Percentiles rank a stretch among this genome's conserved stretches.
These are phyloP conservation scores for Panulirus ornatus DNA, from an alignment of 1,140 invertebrate genomes.

Conservation along the genomic window DNA sequence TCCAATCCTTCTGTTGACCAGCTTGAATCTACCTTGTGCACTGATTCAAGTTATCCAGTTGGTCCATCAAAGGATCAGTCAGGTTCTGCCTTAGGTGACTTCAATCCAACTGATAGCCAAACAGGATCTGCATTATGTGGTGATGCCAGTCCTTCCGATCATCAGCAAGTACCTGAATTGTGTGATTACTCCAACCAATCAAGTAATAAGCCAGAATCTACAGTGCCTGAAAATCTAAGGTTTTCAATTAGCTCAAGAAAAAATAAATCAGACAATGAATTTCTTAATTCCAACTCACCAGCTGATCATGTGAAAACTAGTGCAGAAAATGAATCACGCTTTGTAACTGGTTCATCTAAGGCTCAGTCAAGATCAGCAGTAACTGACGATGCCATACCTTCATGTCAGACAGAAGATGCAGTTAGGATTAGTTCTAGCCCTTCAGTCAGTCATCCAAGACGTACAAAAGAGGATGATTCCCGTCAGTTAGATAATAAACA, in stretches of 20 bases:
- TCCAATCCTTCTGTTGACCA: conserved; percentile 30
- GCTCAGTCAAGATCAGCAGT: background rate
- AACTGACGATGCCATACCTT: background rate
- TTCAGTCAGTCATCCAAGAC: background rate
- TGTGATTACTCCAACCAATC: background rate
- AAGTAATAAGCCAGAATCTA: background rate
- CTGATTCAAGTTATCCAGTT: background rate
- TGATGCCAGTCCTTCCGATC: background rate
- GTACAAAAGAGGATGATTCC: background rate
- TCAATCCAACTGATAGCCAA: background rate
- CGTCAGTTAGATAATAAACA: background rate
- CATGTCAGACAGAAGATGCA: background rate
- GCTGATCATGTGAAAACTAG: background rate
- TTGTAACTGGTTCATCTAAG: background rate
- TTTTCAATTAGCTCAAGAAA: background rate
- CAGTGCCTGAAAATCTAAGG: background rate
- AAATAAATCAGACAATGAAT: background rate
- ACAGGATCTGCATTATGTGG: background rate
- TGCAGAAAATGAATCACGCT: background rate
- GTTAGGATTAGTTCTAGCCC: background rate
- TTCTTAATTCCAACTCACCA: background rate
- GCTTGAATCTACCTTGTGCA: conserved; percentile 22
- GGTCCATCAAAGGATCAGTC: background rate
- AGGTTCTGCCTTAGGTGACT: background rate
- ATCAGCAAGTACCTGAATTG: background rate